A percentile compares a stretch with the other conserved stretches of the same genome.
Conservation (phyloP, 2,888 invertebrate species). For the Perdita meconis region DNA sequence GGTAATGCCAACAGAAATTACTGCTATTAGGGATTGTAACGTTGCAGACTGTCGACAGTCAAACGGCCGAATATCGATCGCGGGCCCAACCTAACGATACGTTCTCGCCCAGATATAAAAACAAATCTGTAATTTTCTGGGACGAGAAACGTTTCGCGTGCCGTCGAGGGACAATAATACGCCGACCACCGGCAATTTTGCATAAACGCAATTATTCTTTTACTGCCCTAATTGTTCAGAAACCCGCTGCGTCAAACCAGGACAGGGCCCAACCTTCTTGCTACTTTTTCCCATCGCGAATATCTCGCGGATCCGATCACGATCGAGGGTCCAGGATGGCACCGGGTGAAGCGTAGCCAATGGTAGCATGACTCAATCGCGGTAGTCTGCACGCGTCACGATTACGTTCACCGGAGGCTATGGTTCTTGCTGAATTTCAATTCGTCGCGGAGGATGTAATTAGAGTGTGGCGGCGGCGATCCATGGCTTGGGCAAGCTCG, state of each 20-base stretch:
- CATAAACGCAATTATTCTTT: constrained; percentile 61
- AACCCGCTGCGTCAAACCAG: constrained; percentile 17
- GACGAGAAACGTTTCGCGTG: constrained; percentile 65
- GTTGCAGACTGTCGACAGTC: constrained; percentile 59
- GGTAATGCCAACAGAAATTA: constrained; percentile 65
- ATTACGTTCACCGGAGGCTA: constrained; percentile 53
- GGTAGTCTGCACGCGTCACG: constrained; percentile 35
- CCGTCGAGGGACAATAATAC: constrained; percentile 49
- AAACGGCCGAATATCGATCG: constrained; percentile 68
- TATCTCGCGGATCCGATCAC: not conserved
- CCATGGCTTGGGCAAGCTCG: constrained; percentile 68
- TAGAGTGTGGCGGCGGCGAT: constrained; percentile 70
- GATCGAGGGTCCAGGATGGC: constrained; percentile 10
- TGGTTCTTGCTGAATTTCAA: constrained; percentile 71
- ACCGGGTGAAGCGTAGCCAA: not conserved
- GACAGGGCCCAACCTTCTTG: not conserved
- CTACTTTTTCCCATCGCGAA: not conserved
- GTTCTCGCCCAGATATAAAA: constrained; percentile 65
- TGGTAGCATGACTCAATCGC: constrained; percentile 18
- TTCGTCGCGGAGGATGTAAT: constrained; percentile 74
- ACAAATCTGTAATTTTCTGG: constrained; percentile 60
- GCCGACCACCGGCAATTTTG: constrained; percentile 40
- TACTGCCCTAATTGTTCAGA: constrained; percentile 55
- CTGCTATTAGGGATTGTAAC: constrained; percentile 73
- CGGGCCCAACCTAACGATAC: constrained; percentile 47